Evolutionary conservation across 2,888 invertebrate genomes (phyloP), one percentile per base, ranked within the genome.

Genomic region (Thera britannica): DNA sequence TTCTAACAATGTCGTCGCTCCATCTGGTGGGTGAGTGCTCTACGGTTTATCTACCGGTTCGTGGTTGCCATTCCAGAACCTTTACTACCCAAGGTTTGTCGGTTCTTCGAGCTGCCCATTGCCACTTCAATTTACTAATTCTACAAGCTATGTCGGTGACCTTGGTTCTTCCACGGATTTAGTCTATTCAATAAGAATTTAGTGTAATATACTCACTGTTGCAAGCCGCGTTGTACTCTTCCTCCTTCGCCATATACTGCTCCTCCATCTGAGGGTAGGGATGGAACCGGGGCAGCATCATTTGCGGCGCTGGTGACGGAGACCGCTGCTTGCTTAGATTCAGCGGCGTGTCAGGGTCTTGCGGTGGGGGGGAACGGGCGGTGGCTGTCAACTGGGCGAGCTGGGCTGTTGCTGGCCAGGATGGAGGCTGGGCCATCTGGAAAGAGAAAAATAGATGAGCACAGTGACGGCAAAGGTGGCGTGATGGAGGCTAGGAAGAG

Each of bases 291-390:
- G 89, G 92, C 78, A 93, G 79, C 90, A 92, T 93, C 82, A 96
- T 94, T 55, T 84, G 79, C 56, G 95, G 95, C 86, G 83, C 94
- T 73, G 94, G 94, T 1, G 94, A 94, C 3, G 96, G 95, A 11
- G 94, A 94, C 63, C 98, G 97, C 67, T 98, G 98, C 90, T 98
- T 98, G 81, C 96, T 96, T 62, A 98, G 95, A 90, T 98, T 98
- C 55, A 98, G 94, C 1, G 98, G 98, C 1, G 97, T 95, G 85
- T 98, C 98, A 0, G 96, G 96, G 88, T 97, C 96, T 46, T 92
- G 94, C 0, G 96, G 94, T 0, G 92, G 96, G 0, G 96, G 95
- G 38, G 95, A 95, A 57, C 95, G 93, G 38, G 89, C 86, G 72
- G 86, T 87, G 9, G 95, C 94, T 2, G 96, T 94, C 81, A 97